Conservation (phyloP, 2,113 vertebrate species). For the Pseudorasbora parva region DNA sequence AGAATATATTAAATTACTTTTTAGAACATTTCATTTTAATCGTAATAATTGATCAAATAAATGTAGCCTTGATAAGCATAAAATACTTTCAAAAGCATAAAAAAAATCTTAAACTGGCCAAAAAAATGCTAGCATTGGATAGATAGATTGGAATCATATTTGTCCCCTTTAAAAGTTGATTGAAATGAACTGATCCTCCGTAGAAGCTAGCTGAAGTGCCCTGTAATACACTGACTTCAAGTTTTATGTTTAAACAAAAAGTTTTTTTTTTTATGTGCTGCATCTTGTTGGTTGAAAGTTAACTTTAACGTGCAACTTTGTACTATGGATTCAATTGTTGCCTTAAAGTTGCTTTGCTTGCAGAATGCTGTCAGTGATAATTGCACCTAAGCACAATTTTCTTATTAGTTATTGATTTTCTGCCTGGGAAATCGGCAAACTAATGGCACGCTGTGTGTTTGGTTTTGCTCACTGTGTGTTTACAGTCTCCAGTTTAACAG, state of each 20-base stretch:
- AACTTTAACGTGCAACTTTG: not conserved
- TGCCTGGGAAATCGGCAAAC: constrained; percentile 32
- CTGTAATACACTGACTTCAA: not conserved
- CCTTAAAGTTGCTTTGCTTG: not conserved
- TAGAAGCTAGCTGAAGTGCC: not conserved
- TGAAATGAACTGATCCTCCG: not conserved
- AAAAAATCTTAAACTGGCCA: no score
- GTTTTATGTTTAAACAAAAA: constrained; percentile 10
- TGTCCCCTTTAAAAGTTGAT: not conserved
- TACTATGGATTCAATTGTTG: not conserved
- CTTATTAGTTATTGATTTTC: constrained; percentile 28
- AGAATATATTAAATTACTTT: not conserved
- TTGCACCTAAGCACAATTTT: constrained; percentile 4
- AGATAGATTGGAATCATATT: no score
- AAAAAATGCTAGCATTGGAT: no score
- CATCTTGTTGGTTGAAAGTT: not conserved
- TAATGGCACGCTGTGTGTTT: constrained; percentile 50
- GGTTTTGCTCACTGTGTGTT: constrained; percentile 54
- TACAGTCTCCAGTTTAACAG: constrained; percentile 91
- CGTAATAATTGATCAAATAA: not conserved
- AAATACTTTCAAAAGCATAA: not conserved
- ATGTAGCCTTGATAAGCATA: not conserved
- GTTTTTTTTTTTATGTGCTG: not conserved
- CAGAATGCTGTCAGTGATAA: not conserved
- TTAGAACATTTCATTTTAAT: not conserved